Base-by-base conservation (phyloP, 2,797 vertebrate genomes). In the Crocidura indochinensis region DNA sequence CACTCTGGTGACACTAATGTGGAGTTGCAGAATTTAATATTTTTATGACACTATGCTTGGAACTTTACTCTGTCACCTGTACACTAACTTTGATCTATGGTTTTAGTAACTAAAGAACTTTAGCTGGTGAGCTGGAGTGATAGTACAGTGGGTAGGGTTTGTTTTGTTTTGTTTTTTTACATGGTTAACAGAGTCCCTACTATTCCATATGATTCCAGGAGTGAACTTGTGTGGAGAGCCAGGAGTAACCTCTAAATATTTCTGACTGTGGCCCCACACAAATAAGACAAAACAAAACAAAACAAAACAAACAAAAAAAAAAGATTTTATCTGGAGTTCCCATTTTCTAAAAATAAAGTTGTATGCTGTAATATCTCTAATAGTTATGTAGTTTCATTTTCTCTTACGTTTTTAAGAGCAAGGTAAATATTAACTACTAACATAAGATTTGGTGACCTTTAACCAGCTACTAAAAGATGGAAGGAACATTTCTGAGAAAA, bases 401-500 rank as follows among this genome's bases (percentile, higher is more conserved):
- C 75, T 73, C n/a, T 17, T 86, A 7, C 60, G 14, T 1, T 78
- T 81, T 78, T 80, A 85, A 84, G 47, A 93, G 0, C 22, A 83
- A 38, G 29, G 46, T 87, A 83, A 87, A 67, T 80, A 77, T 60
- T 74, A 26, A 60, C 29, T 44, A 17, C 7, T 67, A 46, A 80
- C 20, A 64, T 8, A 10, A 79, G 31, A 91, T 53, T 24, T 81
- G 62, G 56, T 84, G 46, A 84, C 17, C n/a, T 26, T 72, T 49
- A 27, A n/a, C 44, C n/a, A 27, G 62, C 73, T 83, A 1, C 6
- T 22, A 8, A 38, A 65, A 53, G 19, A 12, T 22, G 19, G 62
- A 82, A 64, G 19, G 53, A 82, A 64, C 15, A 68, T 82, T 78
- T 75, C 29, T 93, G 75, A 56, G 49, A 84, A n/a, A 60, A 8